phyloP scores from a whole-genome alignment of 1,140 invertebrate genomes.

The Ptiloglossa arizonensis region DNA sequence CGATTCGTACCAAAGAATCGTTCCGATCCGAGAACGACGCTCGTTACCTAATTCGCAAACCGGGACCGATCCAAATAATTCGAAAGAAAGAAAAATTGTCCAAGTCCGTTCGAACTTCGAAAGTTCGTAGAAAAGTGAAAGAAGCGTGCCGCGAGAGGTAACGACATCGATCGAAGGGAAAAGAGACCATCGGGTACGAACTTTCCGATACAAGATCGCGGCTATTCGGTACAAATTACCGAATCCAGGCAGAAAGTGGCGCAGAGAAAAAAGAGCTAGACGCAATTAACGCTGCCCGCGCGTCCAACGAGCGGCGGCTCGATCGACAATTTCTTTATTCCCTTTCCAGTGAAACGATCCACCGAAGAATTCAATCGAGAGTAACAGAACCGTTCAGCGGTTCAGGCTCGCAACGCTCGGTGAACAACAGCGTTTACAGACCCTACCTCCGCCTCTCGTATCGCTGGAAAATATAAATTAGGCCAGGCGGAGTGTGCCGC shows the following conservation, averaged over 20 bases:
- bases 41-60: no score
- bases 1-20: no score
- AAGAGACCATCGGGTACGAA: background rate
- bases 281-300: background rate
- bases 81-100: no score
- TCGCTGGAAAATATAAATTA: conserved; percentile 78
- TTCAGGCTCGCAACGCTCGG: conserved; percentile 48
- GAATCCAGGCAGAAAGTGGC: conserved; percentile 24
- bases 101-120: background rate
- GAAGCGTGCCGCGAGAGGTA: background rate
- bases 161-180: background rate
- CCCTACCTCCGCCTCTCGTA: conserved; percentile 53
- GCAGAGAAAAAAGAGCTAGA: background rate
- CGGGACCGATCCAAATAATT: no score
- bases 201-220: conserved; percentile 5
- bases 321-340: conserved; percentile 24
- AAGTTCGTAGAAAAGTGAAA: conserved; percentile 24
- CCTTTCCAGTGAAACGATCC: conserved; percentile 49
- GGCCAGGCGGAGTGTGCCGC: conserved; percentile 52
- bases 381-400: conserved; percentile 62
- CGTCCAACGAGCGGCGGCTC: background rate
- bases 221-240: conserved; percentile 15
- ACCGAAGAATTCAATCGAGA: conserved; percentile 62
- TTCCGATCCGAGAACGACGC: no score
- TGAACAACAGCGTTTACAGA: conserved; percentile 50